phyloP scores from a whole-genome alignment of 2,888 invertebrate species.

The Athripsodes cinereus region DNA sequence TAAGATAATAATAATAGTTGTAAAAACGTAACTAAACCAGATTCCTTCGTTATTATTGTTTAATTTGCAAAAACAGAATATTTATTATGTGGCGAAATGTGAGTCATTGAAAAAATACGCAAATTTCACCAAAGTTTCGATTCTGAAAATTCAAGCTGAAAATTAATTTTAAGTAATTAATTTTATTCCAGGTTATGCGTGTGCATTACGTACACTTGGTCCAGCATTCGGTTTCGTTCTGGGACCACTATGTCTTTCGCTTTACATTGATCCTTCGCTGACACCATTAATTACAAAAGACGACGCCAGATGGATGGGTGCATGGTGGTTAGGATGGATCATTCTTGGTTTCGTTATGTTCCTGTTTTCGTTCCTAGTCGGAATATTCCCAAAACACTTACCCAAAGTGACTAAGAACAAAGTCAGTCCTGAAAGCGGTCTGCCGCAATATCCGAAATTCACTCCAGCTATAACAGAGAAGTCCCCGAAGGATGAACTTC shows the following conservation, averaged over 20 bases:
- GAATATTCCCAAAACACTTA: conserved; percentile 57
- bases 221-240: conserved; percentile 57
- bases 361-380: conserved; percentile 55
- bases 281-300: conserved; percentile 53
- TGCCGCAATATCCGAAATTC: conserved; percentile 28
- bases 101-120: no score
- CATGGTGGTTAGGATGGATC: conserved; percentile 71
- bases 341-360: conserved; percentile 51
- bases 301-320: conserved; percentile 66
- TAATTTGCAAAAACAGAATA: no score
- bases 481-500: conserved; percentile 21
- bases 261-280: conserved; percentile 53
- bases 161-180: conserved; percentile 49
- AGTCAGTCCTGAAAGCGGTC: conserved; percentile 18
- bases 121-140: no score
- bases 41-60: no score
- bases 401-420: conserved; percentile 36
- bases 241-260: conserved; percentile 37
- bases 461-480: conserved; percentile 24
- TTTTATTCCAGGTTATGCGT: conserved; percentile 39
- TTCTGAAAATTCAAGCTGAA: no score
- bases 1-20: no score
- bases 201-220: conserved; percentile 46
- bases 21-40: no score
- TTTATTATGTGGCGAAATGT: no score